phyloP scores from a whole-genome alignment of 1,140 invertebrate species.

The Nasonia longicornis region DNA sequence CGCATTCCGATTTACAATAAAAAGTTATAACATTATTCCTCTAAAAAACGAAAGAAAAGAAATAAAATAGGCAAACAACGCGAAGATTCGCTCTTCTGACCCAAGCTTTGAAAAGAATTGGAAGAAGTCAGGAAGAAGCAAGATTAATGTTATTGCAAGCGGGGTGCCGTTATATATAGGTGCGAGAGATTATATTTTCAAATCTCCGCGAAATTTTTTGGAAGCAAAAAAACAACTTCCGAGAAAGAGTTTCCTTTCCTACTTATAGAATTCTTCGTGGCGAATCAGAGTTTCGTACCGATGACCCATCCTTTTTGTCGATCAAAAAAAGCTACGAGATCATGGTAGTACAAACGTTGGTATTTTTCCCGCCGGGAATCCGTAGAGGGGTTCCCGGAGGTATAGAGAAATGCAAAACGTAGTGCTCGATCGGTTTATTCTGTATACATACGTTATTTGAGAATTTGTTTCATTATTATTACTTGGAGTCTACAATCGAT shows the following conservation, averaged over 20 bases:
- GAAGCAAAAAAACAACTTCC: constrained; percentile 25
- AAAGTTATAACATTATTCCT: constrained; percentile 17
- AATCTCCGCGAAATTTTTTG: neutral
- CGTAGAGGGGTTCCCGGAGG: neutral
- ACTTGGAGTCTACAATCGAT: constrained; percentile 22
- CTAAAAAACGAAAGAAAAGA: neutral
- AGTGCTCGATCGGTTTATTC: constrained; percentile 20
- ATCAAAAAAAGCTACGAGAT: constrained; percentile 15
- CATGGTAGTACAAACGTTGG: constrained; percentile 28
- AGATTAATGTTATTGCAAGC: constrained; percentile 35
- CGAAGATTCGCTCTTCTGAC: constrained; percentile 24
- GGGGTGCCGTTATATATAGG: neutral
- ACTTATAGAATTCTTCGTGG: neutral
- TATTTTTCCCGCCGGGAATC: neutral
- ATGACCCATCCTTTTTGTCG: constrained; percentile 6
- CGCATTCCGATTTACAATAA: constrained; percentile 25
- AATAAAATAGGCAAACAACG: neutral
- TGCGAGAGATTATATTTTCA: neutral
- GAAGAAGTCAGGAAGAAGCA: constrained; percentile 40
- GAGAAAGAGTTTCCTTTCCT: neutral
- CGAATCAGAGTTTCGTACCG: constrained; percentile 6
- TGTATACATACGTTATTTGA: constrained; percentile 23
- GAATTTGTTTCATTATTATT: constrained; percentile 31
- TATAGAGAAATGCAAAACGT: constrained; percentile 23
- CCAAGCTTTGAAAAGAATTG: constrained; percentile 26